Evolutionary conservation across 1,140 invertebrate genomes (phyloP).

Genomic region (Papilio helenus): DNA sequence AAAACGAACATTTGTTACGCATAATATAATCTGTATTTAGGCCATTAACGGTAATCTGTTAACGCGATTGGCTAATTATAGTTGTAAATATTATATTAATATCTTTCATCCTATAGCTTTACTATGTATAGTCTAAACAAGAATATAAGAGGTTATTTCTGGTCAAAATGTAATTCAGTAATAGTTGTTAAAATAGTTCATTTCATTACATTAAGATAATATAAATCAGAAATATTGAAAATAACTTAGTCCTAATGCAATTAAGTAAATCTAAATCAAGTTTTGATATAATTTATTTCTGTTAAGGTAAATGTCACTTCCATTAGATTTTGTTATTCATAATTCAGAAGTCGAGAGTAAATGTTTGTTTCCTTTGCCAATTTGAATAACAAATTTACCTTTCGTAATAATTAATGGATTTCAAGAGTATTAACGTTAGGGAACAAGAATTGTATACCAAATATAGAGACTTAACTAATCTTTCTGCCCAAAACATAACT

Average conservation of each 20-base stretch:
- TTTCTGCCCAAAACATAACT: too few species aligned
- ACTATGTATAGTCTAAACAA: too few species aligned
- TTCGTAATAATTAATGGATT: not conserved
- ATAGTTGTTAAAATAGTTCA: too few species aligned
- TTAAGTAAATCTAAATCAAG: not conserved
- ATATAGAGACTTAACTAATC: not conserved
- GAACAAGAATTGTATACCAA: not conserved
- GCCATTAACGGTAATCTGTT: not conserved
- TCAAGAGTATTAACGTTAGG: not conserved
- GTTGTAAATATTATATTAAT: not conserved
- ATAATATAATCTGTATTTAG: slow-evolving; percentile 23
- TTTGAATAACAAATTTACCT: slow-evolving; percentile 5
- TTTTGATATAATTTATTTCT: not conserved
- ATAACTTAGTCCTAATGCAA: not conserved
- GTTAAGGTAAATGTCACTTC: not conserved
- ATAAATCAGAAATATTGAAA: not conserved
- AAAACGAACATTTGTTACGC: slow-evolving; percentile 3
- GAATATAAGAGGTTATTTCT: too few species aligned
- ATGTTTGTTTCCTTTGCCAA: slow-evolving; percentile 7
- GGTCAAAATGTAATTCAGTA: too few species aligned
- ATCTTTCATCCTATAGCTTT: not conserved
- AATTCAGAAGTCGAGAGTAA: slow-evolving; percentile 8
- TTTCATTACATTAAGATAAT: not conserved
- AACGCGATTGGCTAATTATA: not conserved
- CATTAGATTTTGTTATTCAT: slow-evolving; percentile 5